phyloP scores from a whole-genome alignment of 2,113 vertebrate genomes.

The Sclerurus mexicanus region DNA sequence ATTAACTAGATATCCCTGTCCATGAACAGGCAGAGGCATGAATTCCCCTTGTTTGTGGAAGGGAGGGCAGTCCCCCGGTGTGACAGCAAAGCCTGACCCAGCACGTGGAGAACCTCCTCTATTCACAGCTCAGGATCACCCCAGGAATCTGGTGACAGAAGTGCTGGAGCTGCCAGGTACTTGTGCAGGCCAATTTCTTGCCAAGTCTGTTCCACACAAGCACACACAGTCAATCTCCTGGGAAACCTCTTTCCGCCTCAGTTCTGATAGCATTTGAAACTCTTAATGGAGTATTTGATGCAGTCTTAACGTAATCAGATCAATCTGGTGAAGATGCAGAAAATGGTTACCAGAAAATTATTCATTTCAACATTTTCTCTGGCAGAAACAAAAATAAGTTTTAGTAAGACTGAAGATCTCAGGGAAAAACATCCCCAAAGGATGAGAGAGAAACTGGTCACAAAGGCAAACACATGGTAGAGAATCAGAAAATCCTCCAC shows the following conservation, averaged over 20 bases:
- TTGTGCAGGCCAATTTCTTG: background rate
- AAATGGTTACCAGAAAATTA: background rate
- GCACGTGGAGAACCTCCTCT: background rate
- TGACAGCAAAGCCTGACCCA: background rate
- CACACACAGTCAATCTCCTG: background rate
- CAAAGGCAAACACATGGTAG: slow-evolving; percentile 20
- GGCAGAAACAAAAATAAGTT: background rate
- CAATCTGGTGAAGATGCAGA: background rate
- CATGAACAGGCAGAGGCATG: background rate
- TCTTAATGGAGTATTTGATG: background rate
- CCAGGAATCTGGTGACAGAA: background rate
- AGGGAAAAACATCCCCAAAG: background rate
- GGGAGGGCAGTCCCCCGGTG: background rate
- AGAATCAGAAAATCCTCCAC: background rate
- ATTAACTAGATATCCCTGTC: background rate
- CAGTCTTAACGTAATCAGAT: background rate
- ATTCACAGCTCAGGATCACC: background rate
- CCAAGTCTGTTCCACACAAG: background rate
- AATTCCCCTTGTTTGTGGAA: background rate
- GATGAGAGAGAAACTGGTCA: background rate
- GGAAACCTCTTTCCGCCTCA: background rate
- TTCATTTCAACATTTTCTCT: background rate
- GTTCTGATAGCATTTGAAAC: background rate
- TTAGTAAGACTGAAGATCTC: background rate
- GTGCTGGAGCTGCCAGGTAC: background rate